Percentiles rank a stretch among this genome's conserved stretches.
Conservation (phyloP, 2,113 vertebrate species). For the Oxyruncus cristatus region DNA sequence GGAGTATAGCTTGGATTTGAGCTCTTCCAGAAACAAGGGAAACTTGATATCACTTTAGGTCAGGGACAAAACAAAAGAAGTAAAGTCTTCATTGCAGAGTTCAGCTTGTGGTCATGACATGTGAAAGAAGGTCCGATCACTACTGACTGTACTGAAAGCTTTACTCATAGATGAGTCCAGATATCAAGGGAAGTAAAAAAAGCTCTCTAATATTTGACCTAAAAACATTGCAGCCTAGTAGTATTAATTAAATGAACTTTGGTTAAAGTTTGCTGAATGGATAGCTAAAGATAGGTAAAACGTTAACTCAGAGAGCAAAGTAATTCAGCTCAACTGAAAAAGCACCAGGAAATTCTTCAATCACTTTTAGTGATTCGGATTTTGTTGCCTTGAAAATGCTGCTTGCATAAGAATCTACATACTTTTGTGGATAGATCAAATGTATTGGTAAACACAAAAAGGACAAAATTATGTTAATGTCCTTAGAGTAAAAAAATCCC, state of each 20-base stretch:
- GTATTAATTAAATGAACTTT: background rate
- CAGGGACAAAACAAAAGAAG: slow-evolving; percentile 41
- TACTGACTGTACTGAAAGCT: background rate
- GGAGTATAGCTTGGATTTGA: slow-evolving; percentile 47
- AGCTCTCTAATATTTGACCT: background rate
- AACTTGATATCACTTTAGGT: slow-evolving; percentile 62
- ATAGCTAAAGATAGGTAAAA: background rate
- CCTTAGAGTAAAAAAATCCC: background rate
- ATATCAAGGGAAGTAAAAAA: background rate
- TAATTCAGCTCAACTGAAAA: background rate
- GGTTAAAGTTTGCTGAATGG: background rate
- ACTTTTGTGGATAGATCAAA: background rate
- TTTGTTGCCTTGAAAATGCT: background rate
- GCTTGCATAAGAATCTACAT: background rate
- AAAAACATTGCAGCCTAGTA: background rate
- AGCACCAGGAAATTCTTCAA: background rate
- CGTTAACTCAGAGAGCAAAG: background rate
- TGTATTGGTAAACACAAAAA: background rate
- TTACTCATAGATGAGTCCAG: background rate
- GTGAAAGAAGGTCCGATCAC: background rate
- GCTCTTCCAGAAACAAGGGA: slow-evolving; percentile 68
- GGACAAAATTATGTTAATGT: background rate
- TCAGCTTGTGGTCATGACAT: slow-evolving; percentile 61
- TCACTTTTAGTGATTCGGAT: background rate
- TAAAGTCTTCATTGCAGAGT: slow-evolving; percentile 34